phyloP scores from a whole-genome alignment of 2,888 invertebrate genomes.

The Drosophila meridiana region DNA sequence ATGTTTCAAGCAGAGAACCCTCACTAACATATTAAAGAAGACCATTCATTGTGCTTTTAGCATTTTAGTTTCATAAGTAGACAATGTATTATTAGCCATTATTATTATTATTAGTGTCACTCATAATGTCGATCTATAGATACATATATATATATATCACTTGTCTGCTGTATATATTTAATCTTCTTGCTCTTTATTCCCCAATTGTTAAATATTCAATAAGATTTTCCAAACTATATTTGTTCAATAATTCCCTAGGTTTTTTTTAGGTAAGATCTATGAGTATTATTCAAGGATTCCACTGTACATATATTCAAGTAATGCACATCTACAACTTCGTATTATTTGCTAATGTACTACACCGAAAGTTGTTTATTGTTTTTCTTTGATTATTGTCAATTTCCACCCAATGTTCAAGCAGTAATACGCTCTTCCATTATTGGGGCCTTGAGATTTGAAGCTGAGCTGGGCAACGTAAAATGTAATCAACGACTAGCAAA shows the following conservation, averaged over 20 bases:
- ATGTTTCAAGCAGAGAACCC: neutral
- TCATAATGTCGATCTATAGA: neutral
- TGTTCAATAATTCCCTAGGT: neutral
- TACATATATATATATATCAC: neutral
- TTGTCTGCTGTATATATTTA: constrained; percentile 4
- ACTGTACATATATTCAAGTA: constrained; percentile 32
- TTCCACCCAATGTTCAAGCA: constrained; percentile 36
- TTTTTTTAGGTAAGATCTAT: constrained; percentile 11
- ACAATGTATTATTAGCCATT: neutral
- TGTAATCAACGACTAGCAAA: constrained; percentile 63
- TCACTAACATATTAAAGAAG: neutral
- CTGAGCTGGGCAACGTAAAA: constrained; percentile 65
- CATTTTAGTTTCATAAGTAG: neutral
- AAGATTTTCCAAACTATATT: neutral
- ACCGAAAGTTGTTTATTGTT: constrained; percentile 38
- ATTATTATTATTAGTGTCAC: neutral
- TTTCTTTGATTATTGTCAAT: constrained; percentile 46
- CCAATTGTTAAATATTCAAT: neutral
- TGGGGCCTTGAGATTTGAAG: constrained; percentile 51
- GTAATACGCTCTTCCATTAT: constrained; percentile 35
- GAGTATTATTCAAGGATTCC: constrained; percentile 52
- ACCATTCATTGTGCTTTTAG: neutral
- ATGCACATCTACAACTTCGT: constrained; percentile 34
- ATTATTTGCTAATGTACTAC: constrained; percentile 51
- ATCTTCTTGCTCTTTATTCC: neutral